Evolutionary conservation across 2,888 invertebrate species (phyloP).

Genomic region (Nomada hirtipes): DNA sequence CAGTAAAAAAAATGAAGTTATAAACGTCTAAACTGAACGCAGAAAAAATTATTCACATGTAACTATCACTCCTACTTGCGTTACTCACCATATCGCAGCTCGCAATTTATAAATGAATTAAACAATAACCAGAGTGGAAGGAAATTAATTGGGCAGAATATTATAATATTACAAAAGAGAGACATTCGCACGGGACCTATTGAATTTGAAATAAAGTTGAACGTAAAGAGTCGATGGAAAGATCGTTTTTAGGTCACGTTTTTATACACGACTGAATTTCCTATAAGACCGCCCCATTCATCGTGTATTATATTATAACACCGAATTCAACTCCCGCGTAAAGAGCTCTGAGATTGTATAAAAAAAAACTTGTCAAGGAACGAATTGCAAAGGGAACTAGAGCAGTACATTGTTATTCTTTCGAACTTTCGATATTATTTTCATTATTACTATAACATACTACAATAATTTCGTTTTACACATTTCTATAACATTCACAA

Average conservation of each 20-base stretch:
- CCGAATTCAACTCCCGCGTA: neutral
- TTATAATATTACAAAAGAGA: neutral
- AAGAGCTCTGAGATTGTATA: neutral
- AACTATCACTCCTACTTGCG: neutral
- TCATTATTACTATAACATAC: neutral
- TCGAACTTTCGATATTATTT: neutral
- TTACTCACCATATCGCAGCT: neutral
- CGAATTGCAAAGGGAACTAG: neutral
- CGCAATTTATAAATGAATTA: too few species aligned
- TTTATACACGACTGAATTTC: slow-evolving; percentile 10
- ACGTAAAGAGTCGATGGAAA: neutral
- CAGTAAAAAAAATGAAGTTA: too few species aligned
- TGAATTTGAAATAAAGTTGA: neutral
- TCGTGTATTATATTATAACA: neutral
- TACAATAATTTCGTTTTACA: neutral
- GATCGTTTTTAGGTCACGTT: slow-evolving; percentile 8
- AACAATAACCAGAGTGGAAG: too few species aligned
- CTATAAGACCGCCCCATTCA: neutral
- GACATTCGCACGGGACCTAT: neutral
- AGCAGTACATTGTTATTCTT: neutral
- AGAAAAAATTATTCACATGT: too few species aligned
- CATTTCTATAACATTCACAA: neutral
- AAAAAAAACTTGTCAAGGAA: neutral
- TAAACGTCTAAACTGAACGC: too few species aligned
- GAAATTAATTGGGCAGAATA: too few species aligned